phyloP scores from a whole-genome alignment of 2,797 vertebrate species.

The Distichodus sexfasciatus region DNA sequence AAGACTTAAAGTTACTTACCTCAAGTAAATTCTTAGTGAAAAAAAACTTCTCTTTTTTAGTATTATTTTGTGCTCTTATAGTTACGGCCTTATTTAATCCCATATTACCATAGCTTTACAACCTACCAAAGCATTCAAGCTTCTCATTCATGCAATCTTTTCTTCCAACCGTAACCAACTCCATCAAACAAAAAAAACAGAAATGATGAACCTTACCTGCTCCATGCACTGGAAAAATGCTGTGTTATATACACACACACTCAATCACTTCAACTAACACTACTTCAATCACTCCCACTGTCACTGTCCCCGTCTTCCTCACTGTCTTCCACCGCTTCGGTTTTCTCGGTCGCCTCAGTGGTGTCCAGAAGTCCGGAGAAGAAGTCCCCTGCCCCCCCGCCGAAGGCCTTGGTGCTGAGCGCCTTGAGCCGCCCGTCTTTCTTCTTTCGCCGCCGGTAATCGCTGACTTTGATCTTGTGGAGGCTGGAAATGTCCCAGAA shows the following conservation, averaged over 20 bases:
- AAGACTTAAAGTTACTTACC: too few species aligned
- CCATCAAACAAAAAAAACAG: too few species aligned
- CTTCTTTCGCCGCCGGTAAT: slow-evolving; percentile 87
- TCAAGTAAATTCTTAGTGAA: too few species aligned
- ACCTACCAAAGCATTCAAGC: too few species aligned
- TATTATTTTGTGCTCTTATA: too few species aligned
- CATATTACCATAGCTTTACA: too few species aligned
- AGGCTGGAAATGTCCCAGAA: slow-evolving; percentile 89
- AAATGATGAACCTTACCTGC: background rate
- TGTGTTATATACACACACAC: too few species aligned
- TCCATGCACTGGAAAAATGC: background rate
- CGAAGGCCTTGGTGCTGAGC: slow-evolving; percentile 83
- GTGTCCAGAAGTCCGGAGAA: slow-evolving; percentile 84
- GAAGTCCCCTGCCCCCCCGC: slow-evolving; percentile 82
- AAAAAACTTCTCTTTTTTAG: too few species aligned
- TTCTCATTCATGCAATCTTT: too few species aligned
- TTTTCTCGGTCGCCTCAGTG: slow-evolving; percentile 48
- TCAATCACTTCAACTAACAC: background rate
- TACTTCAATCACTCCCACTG: slow-evolving; percentile 65
- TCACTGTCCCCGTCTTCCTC: slow-evolving; percentile 51
- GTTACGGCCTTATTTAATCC: too few species aligned
- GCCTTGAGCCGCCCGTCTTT: slow-evolving; percentile 79
- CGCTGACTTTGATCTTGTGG: slow-evolving; percentile 69
- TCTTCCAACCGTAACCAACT: too few species aligned
- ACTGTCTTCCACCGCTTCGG: slow-evolving; percentile 40